Evolutionary conservation across 1,140 invertebrate genomes (phyloP).

Genomic region (Pristionchus pacificus): DNA sequence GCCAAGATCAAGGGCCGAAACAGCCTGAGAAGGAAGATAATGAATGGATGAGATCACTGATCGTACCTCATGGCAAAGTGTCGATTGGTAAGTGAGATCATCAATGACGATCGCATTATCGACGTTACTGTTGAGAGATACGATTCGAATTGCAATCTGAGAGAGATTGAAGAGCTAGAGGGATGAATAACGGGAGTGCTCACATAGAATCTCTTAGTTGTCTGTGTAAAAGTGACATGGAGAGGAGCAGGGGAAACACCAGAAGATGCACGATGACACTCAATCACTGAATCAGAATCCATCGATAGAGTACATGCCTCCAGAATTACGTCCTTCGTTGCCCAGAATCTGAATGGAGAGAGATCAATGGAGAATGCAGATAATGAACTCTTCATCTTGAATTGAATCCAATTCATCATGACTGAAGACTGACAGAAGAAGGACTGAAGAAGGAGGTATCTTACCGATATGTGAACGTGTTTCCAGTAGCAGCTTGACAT

Average conservation of each 20-base stretch:
- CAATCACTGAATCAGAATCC: conserved; percentile 30
- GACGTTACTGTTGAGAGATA: conserved; percentile 42
- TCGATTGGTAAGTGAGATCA: conserved; percentile 49
- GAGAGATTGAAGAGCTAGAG: conserved; percentile 16
- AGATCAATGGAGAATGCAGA: not conserved
- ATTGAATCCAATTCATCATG: not conserved
- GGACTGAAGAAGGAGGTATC: not conserved
- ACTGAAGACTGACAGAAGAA: not conserved
- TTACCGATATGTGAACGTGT: conserved; percentile 31
- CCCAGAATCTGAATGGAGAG: conserved; percentile 43
- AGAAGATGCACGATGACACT: conserved; percentile 46
- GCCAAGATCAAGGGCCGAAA: conserved; percentile 49
- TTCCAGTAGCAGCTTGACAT: conserved; percentile 38
- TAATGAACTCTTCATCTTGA: not conserved
- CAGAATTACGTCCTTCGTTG: conserved; percentile 45
- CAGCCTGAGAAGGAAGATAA: conserved; percentile 4
- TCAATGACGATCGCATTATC: conserved; percentile 55
- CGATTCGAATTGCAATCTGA: conserved; percentile 46
- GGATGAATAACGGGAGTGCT: conserved; percentile 12
- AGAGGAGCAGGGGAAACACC: conserved; percentile 48
- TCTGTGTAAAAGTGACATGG: conserved; percentile 41
- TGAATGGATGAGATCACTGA: not conserved
- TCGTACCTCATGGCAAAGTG: conserved; percentile 39
- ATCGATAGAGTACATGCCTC: conserved; percentile 45
- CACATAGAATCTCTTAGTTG: conserved; percentile 38